Percentiles rank a stretch among this genome's conserved stretches.
These are phyloP conservation scores for Diogma glabrata DNA, from an alignment of 2,888 invertebrate species.

Conservation along the genomic window DNA sequence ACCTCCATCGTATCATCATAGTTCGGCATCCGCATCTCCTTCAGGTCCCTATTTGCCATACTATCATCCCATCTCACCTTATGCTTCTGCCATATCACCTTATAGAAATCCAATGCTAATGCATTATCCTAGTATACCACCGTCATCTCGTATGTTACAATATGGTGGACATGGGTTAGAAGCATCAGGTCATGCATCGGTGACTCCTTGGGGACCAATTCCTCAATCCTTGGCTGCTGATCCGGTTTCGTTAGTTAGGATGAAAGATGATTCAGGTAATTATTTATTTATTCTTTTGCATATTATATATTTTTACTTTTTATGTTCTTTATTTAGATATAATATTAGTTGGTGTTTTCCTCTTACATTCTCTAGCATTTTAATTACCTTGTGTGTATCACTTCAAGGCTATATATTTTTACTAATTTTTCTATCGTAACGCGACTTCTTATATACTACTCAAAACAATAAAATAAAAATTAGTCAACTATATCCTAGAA, in stretches of 20 bases:
- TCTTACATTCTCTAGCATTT: no score
- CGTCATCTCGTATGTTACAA: constrained; percentile 30
- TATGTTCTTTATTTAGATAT: no score
- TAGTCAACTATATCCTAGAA: no score
- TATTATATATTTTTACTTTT: no score
- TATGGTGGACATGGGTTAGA: constrained; percentile 13
- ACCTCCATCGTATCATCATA: constrained; percentile 31
- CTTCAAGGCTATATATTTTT: no score
- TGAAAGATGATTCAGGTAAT: constrained; percentile 38
- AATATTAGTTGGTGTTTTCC: no score
- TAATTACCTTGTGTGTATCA: no score
- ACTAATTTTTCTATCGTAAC: no score
- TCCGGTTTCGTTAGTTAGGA: constrained; percentile 32
- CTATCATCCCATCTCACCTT: constrained; percentile 21
- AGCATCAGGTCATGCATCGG: constrained; percentile 20
- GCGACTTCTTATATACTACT: no score
- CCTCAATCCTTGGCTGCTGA: constrained; percentile 16
- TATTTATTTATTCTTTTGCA: no score
- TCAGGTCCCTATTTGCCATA: constrained; percentile 8
- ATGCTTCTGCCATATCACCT: constrained; percentile 35
- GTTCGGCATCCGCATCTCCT: constrained; percentile 31
- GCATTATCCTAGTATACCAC: constrained; percentile 34
- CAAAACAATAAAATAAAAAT: no score
- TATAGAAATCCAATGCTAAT: constrained; percentile 40
- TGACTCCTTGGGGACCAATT: constrained; percentile 18